Conservation (phyloP, 2,113 vertebrate genomes). For the Nothocercus julius region DNA sequence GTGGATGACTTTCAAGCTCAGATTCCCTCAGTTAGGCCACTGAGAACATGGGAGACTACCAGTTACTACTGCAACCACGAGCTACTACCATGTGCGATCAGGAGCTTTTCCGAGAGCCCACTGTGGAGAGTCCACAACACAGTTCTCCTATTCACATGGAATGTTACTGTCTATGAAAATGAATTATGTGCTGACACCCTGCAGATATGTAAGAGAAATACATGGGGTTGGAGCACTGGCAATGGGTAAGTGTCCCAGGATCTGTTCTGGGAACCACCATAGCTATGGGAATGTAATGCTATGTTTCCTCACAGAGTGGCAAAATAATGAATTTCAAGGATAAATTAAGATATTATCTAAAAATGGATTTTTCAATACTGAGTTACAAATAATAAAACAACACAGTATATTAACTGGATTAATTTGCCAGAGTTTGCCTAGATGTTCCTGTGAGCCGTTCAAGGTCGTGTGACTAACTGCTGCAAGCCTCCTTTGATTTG, state of each 20-base stretch:
- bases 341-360: not conserved
- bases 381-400: not conserved
- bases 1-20: not conserved
- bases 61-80: not conserved
- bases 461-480: not conserved
- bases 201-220: not conserved
- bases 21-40: not conserved
- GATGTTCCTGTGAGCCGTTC: not conserved
- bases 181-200: not conserved
- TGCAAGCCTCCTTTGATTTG: not conserved
- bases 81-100: not conserved
- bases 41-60: not conserved
- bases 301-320: not conserved
- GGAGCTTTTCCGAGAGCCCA: not conserved
- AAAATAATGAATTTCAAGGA: not conserved
- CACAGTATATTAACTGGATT: not conserved
- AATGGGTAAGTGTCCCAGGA: not conserved
- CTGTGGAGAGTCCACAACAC: not conserved
- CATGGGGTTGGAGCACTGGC: not conserved
- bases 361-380: not conserved
- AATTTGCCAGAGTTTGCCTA: not conserved
- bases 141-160: not conserved
- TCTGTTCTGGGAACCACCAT: not conserved
- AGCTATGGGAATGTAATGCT: accelerated
- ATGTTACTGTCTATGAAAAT: not conserved